These are phyloP conservation scores for Helicorthomorpha holstii DNA, from an alignment of 1,140 invertebrate genomes.

Conservation along the genomic window DNA sequence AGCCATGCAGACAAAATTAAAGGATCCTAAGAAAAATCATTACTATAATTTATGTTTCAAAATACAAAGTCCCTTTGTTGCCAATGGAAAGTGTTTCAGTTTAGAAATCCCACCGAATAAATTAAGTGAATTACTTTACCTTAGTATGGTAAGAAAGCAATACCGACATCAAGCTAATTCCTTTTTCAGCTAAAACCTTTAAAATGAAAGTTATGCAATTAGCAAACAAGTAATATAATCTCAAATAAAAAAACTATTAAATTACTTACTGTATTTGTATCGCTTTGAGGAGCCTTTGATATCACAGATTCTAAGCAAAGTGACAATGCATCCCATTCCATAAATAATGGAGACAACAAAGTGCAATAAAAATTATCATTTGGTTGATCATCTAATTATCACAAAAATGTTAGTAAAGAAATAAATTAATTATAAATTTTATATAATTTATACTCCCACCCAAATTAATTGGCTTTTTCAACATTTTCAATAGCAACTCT, in stretches of 20 bases:
- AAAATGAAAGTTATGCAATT: not conserved
- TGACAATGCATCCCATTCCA: constrained; percentile 69
- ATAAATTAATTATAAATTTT: not conserved
- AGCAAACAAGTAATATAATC: too few relatives aligned
- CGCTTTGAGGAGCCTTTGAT: constrained; percentile 45
- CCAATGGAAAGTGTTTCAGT: not conserved
- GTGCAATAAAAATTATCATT: constrained; percentile 18
- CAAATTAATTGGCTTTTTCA: not conserved
- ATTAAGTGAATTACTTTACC: constrained; percentile 15
- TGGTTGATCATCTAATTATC: too few relatives aligned
- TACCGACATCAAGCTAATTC: constrained; percentile 50
- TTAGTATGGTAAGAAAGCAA: constrained; percentile 54
- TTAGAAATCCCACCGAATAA: not conserved
- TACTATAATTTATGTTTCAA: not conserved
- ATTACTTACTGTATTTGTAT: not conserved
- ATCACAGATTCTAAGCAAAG: constrained; percentile 53
- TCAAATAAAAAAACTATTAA: not conserved
- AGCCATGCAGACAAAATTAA: constrained; percentile 58
- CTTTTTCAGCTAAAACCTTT: constrained; percentile 43
- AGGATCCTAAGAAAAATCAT: constrained; percentile 21
- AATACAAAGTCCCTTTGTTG: too few relatives aligned
- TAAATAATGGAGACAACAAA: constrained; percentile 22
- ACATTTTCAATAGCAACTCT: not conserved
- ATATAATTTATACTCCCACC: not conserved
- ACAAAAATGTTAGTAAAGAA: constrained; percentile 10